These are phyloP conservation scores for Corythornis madagascariensis DNA, from an alignment of 2,113 vertebrate genomes.

Conservation along the genomic window DNA sequence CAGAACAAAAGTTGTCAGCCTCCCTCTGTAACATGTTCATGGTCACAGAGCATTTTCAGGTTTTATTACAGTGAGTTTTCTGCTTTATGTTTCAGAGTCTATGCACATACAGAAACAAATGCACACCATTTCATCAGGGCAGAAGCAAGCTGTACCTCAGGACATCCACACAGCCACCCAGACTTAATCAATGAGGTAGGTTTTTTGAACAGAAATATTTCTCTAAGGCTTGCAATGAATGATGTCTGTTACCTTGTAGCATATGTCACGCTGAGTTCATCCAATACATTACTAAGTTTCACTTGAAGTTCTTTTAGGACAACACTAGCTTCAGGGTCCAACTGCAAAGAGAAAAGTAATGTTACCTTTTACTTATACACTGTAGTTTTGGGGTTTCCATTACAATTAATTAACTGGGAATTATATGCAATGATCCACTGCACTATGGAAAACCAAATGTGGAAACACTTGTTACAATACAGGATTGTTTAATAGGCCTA, in stretches of 20 bases:
- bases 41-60: not conserved
- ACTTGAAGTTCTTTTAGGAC: slow-evolving; percentile 94
- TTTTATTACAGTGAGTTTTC: not conserved
- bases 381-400: not conserved
- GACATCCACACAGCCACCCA: not conserved
- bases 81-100: not conserved
- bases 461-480: slow-evolving; percentile 1
- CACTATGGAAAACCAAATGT: slow-evolving; percentile 38
- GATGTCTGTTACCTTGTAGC: slow-evolving; percentile 85
- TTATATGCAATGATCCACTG: not conserved
- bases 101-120: not conserved
- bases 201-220: not conserved
- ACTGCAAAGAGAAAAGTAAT: slow-evolving; percentile 75
- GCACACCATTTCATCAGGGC: not conserved
- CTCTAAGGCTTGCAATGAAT: not conserved
- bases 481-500: not conserved
- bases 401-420: not conserved
- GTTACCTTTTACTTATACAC: not conserved
- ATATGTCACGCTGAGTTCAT: slow-evolving; percentile 89
- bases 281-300: slow-evolving; percentile 90
- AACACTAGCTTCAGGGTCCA: slow-evolving; percentile 92
- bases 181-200: rapidly evolving
- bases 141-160: not conserved
- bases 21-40: not conserved
- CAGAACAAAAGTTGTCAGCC: not conserved